A percentile compares a stretch with the other conserved stretches of the same genome.
These are phyloP conservation scores for Telenomus remus DNA, from an alignment of 1,140 invertebrate species.

Conservation along the genomic window DNA sequence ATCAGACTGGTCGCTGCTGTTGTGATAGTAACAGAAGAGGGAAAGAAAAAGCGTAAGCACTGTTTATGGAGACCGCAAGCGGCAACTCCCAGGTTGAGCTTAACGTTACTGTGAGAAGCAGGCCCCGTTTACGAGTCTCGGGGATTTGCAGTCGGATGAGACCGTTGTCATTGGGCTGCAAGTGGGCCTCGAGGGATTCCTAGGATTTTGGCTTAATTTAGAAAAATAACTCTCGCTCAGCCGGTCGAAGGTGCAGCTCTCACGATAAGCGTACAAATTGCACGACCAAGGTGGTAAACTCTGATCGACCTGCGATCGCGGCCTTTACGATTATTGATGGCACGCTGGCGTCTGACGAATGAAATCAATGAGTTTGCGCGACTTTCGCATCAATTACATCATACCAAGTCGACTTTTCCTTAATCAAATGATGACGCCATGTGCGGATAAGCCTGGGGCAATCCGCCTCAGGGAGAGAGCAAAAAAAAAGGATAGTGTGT, in stretches of 20 bases:
- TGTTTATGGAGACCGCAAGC: constrained; percentile 59
- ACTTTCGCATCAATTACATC: constrained; percentile 35
- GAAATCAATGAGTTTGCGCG: constrained; percentile 35
- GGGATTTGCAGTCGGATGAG: constrained; percentile 61
- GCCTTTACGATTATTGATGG: constrained; percentile 36
- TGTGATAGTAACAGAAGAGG: constrained; percentile 34
- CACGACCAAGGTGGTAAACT: constrained; percentile 30
- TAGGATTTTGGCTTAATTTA: constrained; percentile 57
- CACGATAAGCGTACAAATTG: constrained; percentile 46
- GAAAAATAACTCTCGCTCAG: constrained; percentile 56
- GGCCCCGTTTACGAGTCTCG: constrained; percentile 53
- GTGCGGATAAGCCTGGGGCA: constrained; percentile 16
- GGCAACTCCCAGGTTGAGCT: constrained; percentile 55
- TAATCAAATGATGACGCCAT: constrained; percentile 37
- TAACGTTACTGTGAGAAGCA: constrained; percentile 49
- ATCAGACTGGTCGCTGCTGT: constrained; percentile 18
- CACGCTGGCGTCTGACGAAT: constrained; percentile 20
- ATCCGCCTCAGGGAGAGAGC: neutral
- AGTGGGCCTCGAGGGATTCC: constrained; percentile 54
- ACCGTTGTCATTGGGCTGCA: constrained; percentile 40
- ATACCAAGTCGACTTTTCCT: constrained; percentile 19
- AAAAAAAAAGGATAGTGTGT: constrained; percentile 16
- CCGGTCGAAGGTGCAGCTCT: constrained; percentile 11
- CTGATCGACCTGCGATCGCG: constrained; percentile 7
- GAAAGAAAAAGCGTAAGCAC: constrained; percentile 44